Conservation (phyloP, 2,888 invertebrate species). For the Lepidonotus clava region DNA sequence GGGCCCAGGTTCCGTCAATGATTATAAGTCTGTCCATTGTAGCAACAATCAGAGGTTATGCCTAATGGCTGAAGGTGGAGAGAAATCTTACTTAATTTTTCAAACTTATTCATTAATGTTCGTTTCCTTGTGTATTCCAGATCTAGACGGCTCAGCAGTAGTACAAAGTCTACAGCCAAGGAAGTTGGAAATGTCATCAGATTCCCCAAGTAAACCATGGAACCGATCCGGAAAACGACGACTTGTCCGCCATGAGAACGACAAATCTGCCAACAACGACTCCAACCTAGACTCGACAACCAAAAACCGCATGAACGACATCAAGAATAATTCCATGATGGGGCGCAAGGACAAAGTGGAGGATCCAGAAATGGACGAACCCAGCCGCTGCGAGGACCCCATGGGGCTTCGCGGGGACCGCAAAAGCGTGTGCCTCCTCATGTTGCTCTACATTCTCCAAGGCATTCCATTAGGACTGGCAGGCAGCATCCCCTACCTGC, state of each 20-base stretch:
- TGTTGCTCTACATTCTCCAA: slow-evolving; percentile 93
- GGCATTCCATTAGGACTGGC: slow-evolving; percentile 96
- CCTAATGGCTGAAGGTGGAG: too few relatives aligned
- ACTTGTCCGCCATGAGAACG: background rate
- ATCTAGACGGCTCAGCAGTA: too few relatives aligned
- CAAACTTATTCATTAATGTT: too few relatives aligned
- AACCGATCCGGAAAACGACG: background rate
- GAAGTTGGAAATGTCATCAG: too few relatives aligned
- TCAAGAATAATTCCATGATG: background rate
- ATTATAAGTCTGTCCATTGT: too few relatives aligned
- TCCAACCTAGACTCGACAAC: background rate
- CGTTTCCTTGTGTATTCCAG: too few relatives aligned
- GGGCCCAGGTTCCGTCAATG: too few relatives aligned
- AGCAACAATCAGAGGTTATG: too few relatives aligned
- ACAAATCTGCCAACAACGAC: background rate
- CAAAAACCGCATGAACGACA: background rate
- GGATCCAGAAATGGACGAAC: background rate
- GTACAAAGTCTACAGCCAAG: too few relatives aligned
- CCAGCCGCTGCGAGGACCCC: slow-evolving; percentile 7
- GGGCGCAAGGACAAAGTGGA: slow-evolving; percentile 4
- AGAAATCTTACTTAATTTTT: too few relatives aligned
- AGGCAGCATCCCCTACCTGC: slow-evolving; percentile 95
- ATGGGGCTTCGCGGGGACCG: slow-evolving; percentile 75
- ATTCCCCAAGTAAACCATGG: too few relatives aligned
- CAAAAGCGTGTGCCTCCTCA: slow-evolving; percentile 89